These are phyloP conservation scores for Crossoptilon crossoptilon DNA, from an alignment of 2,797 vertebrate species.

Conservation along the genomic window DNA sequence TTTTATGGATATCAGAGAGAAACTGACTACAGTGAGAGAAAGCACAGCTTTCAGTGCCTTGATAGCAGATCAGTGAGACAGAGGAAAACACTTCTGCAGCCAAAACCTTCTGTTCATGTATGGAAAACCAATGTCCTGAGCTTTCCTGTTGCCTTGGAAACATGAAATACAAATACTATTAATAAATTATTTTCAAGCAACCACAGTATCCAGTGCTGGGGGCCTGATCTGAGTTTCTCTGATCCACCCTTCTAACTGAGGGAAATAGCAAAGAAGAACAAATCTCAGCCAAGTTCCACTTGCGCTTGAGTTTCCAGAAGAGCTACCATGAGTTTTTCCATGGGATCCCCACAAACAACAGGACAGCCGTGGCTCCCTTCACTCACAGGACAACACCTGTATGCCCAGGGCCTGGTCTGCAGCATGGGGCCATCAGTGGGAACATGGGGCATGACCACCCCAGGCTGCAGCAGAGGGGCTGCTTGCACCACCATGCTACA, in stretches of 20 bases:
- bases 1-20: neutral
- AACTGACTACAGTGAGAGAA: neutral
- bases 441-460: neutral
- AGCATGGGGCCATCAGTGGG: neutral
- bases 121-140: neutral
- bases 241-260: neutral
- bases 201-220: neutral
- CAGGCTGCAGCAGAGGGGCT: neutral
- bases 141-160: constrained; percentile 54
- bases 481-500: fast-evolving
- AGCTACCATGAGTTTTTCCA: neutral
- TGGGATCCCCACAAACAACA: neutral
- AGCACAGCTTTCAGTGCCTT: neutral
- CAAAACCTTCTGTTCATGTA: neutral
- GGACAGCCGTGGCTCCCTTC: neutral
- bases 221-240: neutral
- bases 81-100: neutral
- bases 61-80: neutral
- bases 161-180: constrained; percentile 28
- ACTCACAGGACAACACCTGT: neutral
- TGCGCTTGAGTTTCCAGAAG: neutral
- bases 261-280: neutral
- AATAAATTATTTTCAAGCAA: constrained; percentile 30
- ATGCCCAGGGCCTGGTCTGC: neutral
- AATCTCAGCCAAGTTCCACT: neutral